Evolutionary conservation across 2,113 vertebrate genomes (phyloP).

Genomic region (Laticauda colubrina): DNA sequence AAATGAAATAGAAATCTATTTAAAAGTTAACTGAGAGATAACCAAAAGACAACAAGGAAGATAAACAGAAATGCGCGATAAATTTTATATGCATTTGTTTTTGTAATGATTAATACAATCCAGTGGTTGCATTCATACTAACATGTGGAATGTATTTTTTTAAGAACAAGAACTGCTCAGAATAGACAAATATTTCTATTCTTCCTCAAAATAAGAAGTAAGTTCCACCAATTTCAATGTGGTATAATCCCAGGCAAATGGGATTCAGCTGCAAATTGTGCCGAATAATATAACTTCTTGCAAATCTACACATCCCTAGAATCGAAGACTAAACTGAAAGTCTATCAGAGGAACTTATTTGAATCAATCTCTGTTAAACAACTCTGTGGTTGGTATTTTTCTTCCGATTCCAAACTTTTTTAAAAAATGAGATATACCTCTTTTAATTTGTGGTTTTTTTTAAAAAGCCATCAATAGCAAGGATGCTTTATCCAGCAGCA

Average conservation of each 20-base stretch:
- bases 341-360: neutral
- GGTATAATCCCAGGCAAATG: neutral
- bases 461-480: neutral
- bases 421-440: neutral
- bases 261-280: neutral
- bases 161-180: neutral
- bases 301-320: neutral
- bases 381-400: neutral
- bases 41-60: neutral
- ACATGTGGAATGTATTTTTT: neutral
- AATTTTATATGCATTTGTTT: neutral
- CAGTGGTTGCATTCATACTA: neutral
- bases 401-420: neutral
- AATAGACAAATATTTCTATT: neutral
- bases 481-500: constrained; percentile 16
- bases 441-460: neutral
- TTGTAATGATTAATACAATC: neutral
- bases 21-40: neutral
- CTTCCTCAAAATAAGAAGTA: neutral
- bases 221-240: neutral
- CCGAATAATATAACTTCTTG: neutral
- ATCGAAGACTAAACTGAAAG: neutral
- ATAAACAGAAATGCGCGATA: neutral
- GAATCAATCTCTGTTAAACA: neutral
- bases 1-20: neutral